Evolutionary conservation across 2,113 vertebrate species (phyloP).

Genomic region (Opisthocomus hoazin): DNA sequence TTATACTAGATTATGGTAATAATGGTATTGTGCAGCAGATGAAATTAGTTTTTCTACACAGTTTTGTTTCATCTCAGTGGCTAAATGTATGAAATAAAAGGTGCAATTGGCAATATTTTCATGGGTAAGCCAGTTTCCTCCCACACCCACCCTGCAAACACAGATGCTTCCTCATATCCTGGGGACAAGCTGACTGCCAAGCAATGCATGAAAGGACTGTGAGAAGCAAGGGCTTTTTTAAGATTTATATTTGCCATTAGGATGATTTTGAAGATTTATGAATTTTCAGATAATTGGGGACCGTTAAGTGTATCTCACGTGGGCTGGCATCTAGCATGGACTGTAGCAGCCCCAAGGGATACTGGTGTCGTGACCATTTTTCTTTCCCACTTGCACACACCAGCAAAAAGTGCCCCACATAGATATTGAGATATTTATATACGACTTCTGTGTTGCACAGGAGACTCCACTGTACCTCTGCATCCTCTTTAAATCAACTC

Average conservation of each 20-base stretch:
- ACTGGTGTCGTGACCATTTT: not conserved
- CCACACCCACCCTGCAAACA: not conserved
- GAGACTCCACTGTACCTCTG: not conserved
- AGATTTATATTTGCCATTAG: not conserved
- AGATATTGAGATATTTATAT: too few species aligned
- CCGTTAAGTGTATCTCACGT: not conserved
- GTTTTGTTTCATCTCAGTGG: conserved; percentile 49
- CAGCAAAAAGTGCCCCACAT: not conserved
- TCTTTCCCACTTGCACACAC: not conserved
- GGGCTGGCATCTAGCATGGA: not conserved
- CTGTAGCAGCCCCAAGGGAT: not conserved
- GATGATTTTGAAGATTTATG: not conserved
- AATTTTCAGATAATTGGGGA: not conserved
- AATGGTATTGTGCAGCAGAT: conserved; percentile 26
- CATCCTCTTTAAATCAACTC: not conserved
- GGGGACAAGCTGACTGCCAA: not conserved
- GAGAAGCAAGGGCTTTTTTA: not conserved
- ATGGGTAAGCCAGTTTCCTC: not conserved
- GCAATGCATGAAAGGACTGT: not conserved
- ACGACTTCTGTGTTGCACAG: not conserved
- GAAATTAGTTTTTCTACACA: conserved; percentile 45
- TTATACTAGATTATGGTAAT: conserved; percentile 45
- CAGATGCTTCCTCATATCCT: not conserved
- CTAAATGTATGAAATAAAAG: conserved; percentile 44
- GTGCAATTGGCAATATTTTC: conserved; percentile 37